Base-by-base conservation (phyloP, 2,797 vertebrate species). In the Paedocypris micromegethes region DNA sequence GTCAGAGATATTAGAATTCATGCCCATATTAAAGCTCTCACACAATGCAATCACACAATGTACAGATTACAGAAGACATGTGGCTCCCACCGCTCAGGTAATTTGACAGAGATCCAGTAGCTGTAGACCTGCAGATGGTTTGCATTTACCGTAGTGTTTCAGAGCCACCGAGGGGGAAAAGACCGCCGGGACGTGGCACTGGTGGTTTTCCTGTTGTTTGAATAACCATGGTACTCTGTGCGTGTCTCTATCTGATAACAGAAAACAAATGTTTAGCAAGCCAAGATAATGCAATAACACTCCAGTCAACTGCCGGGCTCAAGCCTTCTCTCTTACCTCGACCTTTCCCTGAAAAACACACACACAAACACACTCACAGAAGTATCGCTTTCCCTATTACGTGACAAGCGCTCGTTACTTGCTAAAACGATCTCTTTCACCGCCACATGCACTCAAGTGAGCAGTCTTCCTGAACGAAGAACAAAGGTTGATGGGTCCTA, bases 51-150 rank as follows among this genome's bases (percentile, higher is more conserved):
- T 74, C 73, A 74, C 67, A 83, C 79, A 81, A 83, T 88, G 87
- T 87, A 85, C 85, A 86, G 86, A 85, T 83, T 83, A 76, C 64
- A 77, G 75, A 80, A 83, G 73, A 75, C 46, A 5, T 39, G 68
- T 69, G 75, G 57, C 81, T 89, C 87, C 86, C 86, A 86, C 55
- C 83, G 83, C 83, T 80, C 87, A 86, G 88, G 85, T 86, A 79
- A 87, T 88, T 88, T 89, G 86, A 90, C 83, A 85, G 80, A 75
- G 83, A 82, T 88, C 86, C 89, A 87, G 82, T 38, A 78, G 79
- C 90, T 88, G 87, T 89, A 88, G 87, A 86, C 85, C 81, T 88
- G 83, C 88, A 90, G 90, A 90, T 89, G 88, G 89, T 89, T 89
- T 88, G 52, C 64, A 79, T 89, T 87, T 88, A 83, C 87, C 87